A percentile compares a stretch with the other conserved stretches of the same genome.
phyloP scores from a whole-genome alignment of 2,113 vertebrate genomes.

The Chloebia gouldiae region DNA sequence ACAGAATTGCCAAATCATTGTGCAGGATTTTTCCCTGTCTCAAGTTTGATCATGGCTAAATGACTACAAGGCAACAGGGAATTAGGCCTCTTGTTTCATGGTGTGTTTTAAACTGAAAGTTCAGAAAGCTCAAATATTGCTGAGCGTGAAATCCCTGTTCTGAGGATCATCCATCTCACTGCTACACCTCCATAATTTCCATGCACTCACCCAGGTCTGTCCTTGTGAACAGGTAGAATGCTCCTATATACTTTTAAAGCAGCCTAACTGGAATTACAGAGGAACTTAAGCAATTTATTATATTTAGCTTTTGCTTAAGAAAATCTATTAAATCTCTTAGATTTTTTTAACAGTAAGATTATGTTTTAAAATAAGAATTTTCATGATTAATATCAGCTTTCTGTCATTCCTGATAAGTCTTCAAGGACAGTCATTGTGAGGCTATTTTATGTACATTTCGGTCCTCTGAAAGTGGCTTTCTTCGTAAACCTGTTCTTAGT shows the following conservation, averaged over 20 bases:
- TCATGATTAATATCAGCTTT: neutral
- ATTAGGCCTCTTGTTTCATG: neutral
- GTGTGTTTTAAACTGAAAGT: neutral
- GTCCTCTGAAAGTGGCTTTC: neutral
- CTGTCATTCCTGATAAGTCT: neutral
- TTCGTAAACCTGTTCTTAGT: neutral
- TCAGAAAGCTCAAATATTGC: neutral
- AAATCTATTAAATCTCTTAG: neutral
- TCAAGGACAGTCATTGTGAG: neutral
- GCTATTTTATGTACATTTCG: neutral
- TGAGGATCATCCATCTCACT: neutral
- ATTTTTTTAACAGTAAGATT: neutral
- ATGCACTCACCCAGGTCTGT: neutral
- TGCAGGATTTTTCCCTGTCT: neutral
- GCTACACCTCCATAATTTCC: neutral
- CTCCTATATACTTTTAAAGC: neutral
- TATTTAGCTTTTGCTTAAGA: neutral
- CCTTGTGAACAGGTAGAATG: neutral
- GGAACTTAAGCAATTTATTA: neutral
- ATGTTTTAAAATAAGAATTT: neutral
- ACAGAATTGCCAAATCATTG: neutral
- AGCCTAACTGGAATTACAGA: neutral
- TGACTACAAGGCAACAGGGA: neutral
- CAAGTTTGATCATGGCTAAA: neutral
- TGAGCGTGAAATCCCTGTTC: neutral